A percentile compares a stretch with the other conserved stretches of the same genome.
Evolutionary conservation across 2,888 invertebrate species (phyloP).

Genomic region (Melipona beecheii): DNA sequence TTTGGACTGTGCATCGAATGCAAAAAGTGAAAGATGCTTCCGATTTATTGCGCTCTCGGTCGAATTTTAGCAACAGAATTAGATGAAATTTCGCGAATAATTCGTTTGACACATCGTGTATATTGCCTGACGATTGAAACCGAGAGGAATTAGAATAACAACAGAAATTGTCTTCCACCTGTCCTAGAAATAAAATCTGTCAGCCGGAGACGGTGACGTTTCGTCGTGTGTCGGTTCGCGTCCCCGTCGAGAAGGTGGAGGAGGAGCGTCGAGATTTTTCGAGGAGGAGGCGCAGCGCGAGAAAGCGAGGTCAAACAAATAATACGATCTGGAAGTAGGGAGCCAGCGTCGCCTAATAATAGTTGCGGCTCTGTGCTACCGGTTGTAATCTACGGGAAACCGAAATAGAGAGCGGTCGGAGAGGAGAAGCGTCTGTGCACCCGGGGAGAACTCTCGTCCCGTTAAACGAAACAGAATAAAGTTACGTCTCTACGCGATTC

Average conservation of each 20-base stretch:
- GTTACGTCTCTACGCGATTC: constrained; percentile 24
- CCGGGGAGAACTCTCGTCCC: not conserved
- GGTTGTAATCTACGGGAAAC: constrained; percentile 78
- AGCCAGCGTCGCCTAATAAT: constrained; percentile 72
- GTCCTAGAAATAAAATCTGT: not conserved
- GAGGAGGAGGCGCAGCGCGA: constrained; percentile 43
- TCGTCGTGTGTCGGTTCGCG: not conserved
- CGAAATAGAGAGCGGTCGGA: constrained; percentile 76
- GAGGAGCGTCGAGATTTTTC: constrained; percentile 22
- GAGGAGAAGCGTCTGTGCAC: constrained; percentile 49
- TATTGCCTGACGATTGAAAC: not conserved
- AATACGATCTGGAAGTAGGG: constrained; percentile 70
- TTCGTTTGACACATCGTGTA: too few relatives aligned
- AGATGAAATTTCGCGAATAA: too few relatives aligned
- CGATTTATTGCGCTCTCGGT: too few relatives aligned
- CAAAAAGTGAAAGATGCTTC: too few relatives aligned
- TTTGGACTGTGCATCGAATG: too few relatives aligned
- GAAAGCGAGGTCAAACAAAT: constrained; percentile 77
- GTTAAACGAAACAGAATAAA: constrained; percentile 44
- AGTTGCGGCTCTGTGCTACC: constrained; percentile 71
- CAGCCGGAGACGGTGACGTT: too few relatives aligned
- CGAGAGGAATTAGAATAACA: not conserved
- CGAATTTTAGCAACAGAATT: too few relatives aligned
- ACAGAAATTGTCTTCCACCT: not conserved
- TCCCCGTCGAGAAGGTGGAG: not conserved